phyloP scores from a whole-genome alignment of 2,797 vertebrate species.

The Zalophus californianus region DNA sequence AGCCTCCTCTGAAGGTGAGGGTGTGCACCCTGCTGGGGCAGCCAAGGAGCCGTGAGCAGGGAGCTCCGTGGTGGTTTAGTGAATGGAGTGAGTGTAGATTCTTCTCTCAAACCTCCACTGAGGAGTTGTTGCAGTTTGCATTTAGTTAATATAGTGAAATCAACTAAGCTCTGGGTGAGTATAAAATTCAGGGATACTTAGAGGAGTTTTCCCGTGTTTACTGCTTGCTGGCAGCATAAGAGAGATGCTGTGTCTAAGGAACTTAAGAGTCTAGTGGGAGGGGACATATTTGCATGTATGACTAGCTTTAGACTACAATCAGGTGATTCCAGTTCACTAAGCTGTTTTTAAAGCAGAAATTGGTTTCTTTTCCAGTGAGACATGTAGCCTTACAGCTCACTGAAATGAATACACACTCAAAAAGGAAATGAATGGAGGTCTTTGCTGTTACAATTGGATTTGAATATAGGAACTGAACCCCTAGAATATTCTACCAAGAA shows the following conservation, averaged over 20 bases:
- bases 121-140: not conserved
- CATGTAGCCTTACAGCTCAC: not conserved
- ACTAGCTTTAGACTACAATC: not conserved
- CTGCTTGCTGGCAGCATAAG: not conserved
- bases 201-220: not conserved
- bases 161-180: not conserved
- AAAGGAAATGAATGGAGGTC: not conserved
- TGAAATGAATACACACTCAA: not conserved
- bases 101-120: not conserved
- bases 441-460: not conserved
- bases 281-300: not conserved
- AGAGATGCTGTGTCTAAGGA: not conserved
- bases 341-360: constrained; percentile 3
- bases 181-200: not conserved
- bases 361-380: not conserved
- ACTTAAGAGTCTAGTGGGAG: not conserved
- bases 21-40: rapidly evolving
- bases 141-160: not conserved
- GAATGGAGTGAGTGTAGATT: rapidly evolving
- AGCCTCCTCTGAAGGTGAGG: constrained; percentile 92
- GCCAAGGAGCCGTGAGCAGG: not conserved
- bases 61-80: too few species aligned
- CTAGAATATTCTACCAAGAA: not conserved
- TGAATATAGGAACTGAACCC: not conserved
- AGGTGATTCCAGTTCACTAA: not conserved